Base-by-base conservation (phyloP, 53 echinoderm and acorn worm genomes). In the Echinarachnius parma region DNA sequence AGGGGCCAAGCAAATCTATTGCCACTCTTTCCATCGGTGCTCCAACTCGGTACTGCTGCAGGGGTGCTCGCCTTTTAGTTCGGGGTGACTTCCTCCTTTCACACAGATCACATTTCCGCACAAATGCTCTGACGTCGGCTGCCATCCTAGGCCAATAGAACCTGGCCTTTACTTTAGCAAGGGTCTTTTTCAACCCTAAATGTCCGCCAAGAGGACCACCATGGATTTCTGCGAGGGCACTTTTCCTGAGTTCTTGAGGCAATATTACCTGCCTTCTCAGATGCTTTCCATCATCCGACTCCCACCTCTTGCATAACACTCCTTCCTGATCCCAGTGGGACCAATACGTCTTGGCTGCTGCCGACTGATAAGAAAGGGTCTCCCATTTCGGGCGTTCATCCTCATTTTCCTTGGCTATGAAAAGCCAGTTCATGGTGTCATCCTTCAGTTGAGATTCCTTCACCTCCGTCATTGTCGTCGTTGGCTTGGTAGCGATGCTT, bases 361-460 rank as follows among this genome's bases (percentile, higher is more conserved):
- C 16, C 8, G 32, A 28, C 22, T 45, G 24, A 15, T 31, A 3
- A 15, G 62, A 46, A 3, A 61, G 11, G 22, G 59, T 31, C 1
- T 27, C 23, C 81, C 81, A 81, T 0, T 18, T 34, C 35, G 75
- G 81, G 39, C 81, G 25, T 32, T 48, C 35, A n/a, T 74, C 59
- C 14, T 57, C 32, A 9, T 62, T 21, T 3, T 59, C 37, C 24
- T 60, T 58, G 20, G 31, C 47, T 3, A 27, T 45, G 0, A 60
- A 9, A 0, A 80, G 24, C 59, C 59, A 60, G 2, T 4, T 47
- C 22, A 80, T 42, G 7, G 45, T n/a, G 21, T 23, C 33, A 34
- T 80, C 80, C n/a, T 24, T n/a, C 28, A 46, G 16, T 32, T 80
- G 58, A 21, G 60, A 48, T 10, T 80, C 61, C n/a, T 31, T 15